Evolutionary conservation across 2,797 vertebrate species (phyloP), one percentile per base, ranked within the genome.

Genomic region (Pteronotus mesoamericanus): DNA sequence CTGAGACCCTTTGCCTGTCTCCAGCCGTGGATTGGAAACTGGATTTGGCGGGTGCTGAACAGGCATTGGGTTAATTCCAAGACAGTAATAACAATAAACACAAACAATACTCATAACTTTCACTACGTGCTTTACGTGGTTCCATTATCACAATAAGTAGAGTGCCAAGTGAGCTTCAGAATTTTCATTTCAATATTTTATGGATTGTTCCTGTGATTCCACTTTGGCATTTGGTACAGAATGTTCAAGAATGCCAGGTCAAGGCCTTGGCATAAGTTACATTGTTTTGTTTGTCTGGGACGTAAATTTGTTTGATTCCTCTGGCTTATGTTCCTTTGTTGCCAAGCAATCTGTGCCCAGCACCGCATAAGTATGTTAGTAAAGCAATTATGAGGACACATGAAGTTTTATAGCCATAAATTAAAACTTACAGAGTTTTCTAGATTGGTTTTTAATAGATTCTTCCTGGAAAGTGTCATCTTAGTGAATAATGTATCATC

Each of bases 381-480:
- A 0, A 98, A 97, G 92, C 96, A 97, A 95, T 97, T 98, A 92
- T 51, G 95, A 96, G 94, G 57, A 39, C 46, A 69, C 72, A 64
- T 48, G 48, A 93, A 96, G 64, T 77, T 91, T 95, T 88, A 34
- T 37, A 72, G 71, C 80, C 7, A 83, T 97, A 98, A 98, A 97
- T 96, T 91, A 91, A 96, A 98, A 96, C 89, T 96, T 97, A 75
- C 87, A 89, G 83, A 91, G 44, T 94, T 95, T 97, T 95, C 61
- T 77, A 94, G 95, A 92, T 97, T 92, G 91, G 37, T 96, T 97
- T 97, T 97, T 97, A 97, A 95, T 95, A 95, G 95, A 85, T 66
- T 96, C 95, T 97, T 97, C 85, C 66, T 5, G 55, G 80, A 89
- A 97, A 96, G 9, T 96, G 61, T 85, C 74, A 29, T 94, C 53